These are phyloP conservation scores for Passer domesticus DNA, from an alignment of 2,113 vertebrate species.

Conservation along the genomic window DNA sequence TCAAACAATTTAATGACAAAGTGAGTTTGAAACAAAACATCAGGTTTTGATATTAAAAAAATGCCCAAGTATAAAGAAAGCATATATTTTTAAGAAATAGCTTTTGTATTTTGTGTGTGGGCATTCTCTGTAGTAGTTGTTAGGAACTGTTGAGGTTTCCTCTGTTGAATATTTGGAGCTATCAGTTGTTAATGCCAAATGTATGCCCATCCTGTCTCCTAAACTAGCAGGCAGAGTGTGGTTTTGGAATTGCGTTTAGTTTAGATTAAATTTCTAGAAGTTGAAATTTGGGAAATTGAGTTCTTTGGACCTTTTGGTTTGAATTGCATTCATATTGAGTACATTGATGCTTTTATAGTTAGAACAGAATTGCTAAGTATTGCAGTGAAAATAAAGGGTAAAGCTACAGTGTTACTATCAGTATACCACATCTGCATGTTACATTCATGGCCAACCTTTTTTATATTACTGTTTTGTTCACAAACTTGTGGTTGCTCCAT, in stretches of 20 bases:
- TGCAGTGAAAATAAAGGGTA: neutral
- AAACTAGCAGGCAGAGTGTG: neutral
- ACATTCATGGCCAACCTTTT: neutral
- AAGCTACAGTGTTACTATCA: neutral
- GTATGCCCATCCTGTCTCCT: neutral
- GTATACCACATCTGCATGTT: neutral
- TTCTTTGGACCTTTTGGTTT: neutral
- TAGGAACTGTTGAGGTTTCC: neutral
- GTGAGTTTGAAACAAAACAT: neutral
- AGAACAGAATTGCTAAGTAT: neutral
- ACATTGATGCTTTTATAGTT: neutral
- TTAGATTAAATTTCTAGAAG: neutral
- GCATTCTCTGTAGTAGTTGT: neutral
- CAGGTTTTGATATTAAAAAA: neutral
- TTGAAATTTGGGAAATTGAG: neutral
- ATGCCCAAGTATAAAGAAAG: neutral
- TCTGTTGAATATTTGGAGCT: neutral
- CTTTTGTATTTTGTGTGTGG: neutral
- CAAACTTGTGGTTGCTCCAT: neutral
- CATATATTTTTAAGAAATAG: neutral
- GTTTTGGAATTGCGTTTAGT: neutral
- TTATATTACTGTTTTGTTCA: neutral
- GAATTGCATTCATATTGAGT: neutral
- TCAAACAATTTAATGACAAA: neutral
- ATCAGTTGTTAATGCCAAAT: neutral